A percentile compares a stretch with the other conserved stretches of the same genome.
phyloP scores from a whole-genome alignment of 2,113 vertebrate species.

The Carassius auratus region DNA sequence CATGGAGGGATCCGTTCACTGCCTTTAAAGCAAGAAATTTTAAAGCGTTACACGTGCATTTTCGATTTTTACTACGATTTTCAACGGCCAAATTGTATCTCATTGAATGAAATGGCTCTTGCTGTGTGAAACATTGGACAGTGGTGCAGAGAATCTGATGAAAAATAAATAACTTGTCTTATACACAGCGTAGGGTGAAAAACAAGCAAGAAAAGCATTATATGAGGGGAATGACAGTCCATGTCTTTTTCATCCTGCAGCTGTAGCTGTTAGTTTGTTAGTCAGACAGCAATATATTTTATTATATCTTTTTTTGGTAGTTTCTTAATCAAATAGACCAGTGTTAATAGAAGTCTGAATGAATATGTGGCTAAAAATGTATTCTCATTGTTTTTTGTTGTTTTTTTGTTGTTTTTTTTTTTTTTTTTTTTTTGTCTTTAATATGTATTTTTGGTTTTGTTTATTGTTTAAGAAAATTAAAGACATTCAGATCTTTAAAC shows the following conservation, averaged over 20 bases:
- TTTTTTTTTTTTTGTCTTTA: not conserved
- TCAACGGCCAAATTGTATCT: constrained; percentile 1
- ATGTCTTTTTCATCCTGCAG: not conserved
- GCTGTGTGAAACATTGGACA: not conserved
- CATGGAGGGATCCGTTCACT: not conserved
- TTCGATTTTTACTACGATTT: not conserved
- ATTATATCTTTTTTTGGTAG: not conserved
- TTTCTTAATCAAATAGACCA: not conserved
- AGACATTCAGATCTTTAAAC: not conserved
- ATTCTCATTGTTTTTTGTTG: not conserved
- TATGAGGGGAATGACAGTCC: not conserved
- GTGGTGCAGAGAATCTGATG: not conserved
- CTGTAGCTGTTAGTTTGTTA: not conserved
- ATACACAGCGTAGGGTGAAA: not conserved
- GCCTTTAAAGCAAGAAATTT: constrained; percentile 32
- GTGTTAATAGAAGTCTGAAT: not conserved
- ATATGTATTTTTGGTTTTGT: not conserved
- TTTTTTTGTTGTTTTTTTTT: not conserved
- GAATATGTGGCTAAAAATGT: not conserved
- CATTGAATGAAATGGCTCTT: not conserved
- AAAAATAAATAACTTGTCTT: constrained; percentile 27
- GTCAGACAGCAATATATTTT: not conserved
- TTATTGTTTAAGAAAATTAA: not conserved
- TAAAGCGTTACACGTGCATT: not conserved
- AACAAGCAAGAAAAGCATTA: not conserved